A percentile compares a stretch with the other conserved stretches of the same genome.
Evolutionary conservation across 2,797 vertebrate species (phyloP).

Genomic region (Parauchenoglanis punctatus): DNA sequence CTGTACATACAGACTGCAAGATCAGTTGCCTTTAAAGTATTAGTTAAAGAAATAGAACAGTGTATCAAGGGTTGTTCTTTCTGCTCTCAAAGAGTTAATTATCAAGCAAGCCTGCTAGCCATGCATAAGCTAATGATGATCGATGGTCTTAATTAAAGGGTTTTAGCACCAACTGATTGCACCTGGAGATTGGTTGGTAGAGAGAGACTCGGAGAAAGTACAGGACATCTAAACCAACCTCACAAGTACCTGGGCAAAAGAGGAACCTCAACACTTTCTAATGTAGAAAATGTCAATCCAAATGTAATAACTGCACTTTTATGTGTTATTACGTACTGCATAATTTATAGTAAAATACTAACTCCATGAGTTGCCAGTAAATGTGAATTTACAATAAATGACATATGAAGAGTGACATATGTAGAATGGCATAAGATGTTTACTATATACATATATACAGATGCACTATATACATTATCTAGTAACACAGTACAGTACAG

Average conservation of each 20-base stretch:
- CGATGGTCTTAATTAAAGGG: slow-evolving; percentile 80
- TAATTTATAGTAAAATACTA: not conserved
- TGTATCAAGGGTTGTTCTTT: slow-evolving; percentile 65
- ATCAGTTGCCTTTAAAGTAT: slow-evolving; percentile 18
- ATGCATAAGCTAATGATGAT: slow-evolving; percentile 79
- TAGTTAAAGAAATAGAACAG: slow-evolving; percentile 59
- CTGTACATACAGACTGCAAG: slow-evolving; percentile 37
- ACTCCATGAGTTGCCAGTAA: not conserved
- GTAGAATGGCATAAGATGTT: not conserved
- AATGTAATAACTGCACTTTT: not conserved
- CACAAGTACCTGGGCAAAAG: slow-evolving; percentile 41
- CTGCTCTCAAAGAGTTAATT: slow-evolving; percentile 73
- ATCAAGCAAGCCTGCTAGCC: slow-evolving; percentile 71
- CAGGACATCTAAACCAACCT: slow-evolving; percentile 38
- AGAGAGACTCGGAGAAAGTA: slow-evolving; percentile 36
- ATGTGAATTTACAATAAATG: not conserved
- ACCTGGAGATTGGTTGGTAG: slow-evolving; percentile 69
- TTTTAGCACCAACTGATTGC: slow-evolving; percentile 77
- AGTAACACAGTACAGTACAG: not conserved
- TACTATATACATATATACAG: not conserved
- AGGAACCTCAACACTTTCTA: slow-evolving; percentile 33
- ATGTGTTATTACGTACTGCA: not conserved
- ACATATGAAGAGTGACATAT: too few relatives aligned
- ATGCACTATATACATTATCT: too few relatives aligned
- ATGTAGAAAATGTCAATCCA: slow-evolving; percentile 16